Conservation (phyloP, 2,888 invertebrate species). For the Drosophila atripex region DNA sequence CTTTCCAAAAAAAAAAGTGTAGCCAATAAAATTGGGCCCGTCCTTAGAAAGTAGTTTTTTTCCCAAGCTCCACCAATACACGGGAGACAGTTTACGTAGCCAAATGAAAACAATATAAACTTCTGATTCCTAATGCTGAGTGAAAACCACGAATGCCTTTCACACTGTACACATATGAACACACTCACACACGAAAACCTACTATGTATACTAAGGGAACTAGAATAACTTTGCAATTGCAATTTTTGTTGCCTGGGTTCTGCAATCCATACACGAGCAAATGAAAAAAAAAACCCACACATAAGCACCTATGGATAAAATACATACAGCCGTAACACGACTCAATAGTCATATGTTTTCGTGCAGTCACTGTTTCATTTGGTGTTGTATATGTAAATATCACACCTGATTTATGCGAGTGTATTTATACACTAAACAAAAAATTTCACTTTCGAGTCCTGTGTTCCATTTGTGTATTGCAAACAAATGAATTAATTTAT, state of each 20-base stretch:
- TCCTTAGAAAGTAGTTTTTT: background rate
- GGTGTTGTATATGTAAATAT: constrained; percentile 28
- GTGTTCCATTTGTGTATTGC: background rate
- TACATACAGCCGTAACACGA: constrained; percentile 12
- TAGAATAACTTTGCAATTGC: constrained; percentile 35
- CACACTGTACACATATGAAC: constrained; percentile 19
- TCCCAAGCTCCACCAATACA: background rate
- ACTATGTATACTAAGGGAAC: constrained; percentile 28
- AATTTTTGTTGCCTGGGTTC: constrained; percentile 22
- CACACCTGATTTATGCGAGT: constrained; percentile 35
- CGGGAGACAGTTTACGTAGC: background rate
- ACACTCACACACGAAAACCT: constrained; percentile 5
- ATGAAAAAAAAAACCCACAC: background rate
- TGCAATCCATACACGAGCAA: background rate
- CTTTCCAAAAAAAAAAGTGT: background rate
- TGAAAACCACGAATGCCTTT: constrained; percentile 30
- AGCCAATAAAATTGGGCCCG: background rate
- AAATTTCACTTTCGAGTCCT: background rate
- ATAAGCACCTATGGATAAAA: background rate
- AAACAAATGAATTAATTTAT: background rate
- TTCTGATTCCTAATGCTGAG: constrained; percentile 15
- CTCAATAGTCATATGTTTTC: constrained; percentile 31
- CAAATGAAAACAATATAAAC: background rate
- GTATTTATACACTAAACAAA: constrained; percentile 30
- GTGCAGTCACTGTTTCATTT: constrained; percentile 13